phyloP scores from a whole-genome alignment of 2,888 invertebrate genomes.

The Chrysolina haemoptera region DNA sequence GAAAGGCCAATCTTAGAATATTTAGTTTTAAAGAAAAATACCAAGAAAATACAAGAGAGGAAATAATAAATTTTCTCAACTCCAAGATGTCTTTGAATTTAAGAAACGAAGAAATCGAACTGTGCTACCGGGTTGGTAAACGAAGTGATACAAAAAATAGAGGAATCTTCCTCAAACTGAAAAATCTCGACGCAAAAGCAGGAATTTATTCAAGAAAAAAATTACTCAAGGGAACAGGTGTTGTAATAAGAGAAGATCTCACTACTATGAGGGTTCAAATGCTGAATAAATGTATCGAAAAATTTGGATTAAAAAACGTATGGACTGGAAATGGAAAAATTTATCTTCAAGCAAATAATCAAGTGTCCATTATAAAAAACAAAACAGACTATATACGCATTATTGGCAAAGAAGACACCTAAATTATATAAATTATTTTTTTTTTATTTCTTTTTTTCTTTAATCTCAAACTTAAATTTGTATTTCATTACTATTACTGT shows the following conservation, averaged over 20 bases:
- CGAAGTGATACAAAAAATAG: slow-evolving; percentile 66
- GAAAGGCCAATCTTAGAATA: neutral
- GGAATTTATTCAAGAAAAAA: slow-evolving; percentile 29
- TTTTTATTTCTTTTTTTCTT: neutral
- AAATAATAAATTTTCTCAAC: slow-evolving; percentile 27
- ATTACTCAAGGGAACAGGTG: slow-evolving; percentile 28
- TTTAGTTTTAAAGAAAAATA: slow-evolving; percentile 17
- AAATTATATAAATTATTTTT: neutral
- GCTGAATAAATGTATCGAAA: slow-evolving; percentile 26
- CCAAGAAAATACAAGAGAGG: slow-evolving; percentile 24
- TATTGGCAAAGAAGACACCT: slow-evolving; percentile 16
- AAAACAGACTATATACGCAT: slow-evolving; percentile 17
- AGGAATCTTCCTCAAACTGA: slow-evolving; percentile 25
- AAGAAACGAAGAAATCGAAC: slow-evolving; percentile 23
- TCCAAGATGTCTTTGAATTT: slow-evolving; percentile 25
- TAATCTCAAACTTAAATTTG: neutral
- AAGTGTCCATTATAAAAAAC: slow-evolving; percentile 28
- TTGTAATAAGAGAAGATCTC: slow-evolving; percentile 30
- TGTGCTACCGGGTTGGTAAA: slow-evolving; percentile 79
- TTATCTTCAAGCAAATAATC: slow-evolving; percentile 21
- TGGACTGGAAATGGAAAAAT: slow-evolving; percentile 34
- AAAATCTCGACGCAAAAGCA: slow-evolving; percentile 16
- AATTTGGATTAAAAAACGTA: slow-evolving; percentile 27
- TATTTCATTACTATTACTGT: no score
- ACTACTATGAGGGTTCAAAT: slow-evolving; percentile 24